These are phyloP conservation scores for Xenopus laevis DNA, from an alignment of 2,113 vertebrate species.

Conservation along the genomic window DNA sequence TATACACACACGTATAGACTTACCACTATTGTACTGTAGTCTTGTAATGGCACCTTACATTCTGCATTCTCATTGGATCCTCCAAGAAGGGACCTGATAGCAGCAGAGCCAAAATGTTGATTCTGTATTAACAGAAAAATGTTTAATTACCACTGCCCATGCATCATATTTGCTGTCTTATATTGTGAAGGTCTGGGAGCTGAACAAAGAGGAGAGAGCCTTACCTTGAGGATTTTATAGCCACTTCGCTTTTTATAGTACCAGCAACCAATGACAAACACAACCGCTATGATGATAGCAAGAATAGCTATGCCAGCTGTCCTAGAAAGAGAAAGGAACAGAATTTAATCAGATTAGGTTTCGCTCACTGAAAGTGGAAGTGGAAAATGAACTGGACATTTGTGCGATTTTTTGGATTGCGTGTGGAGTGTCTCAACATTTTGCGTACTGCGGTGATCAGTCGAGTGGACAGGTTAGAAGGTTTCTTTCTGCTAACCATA, in stretches of 20 bases:
- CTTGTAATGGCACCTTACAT: slow-evolving; percentile 70
- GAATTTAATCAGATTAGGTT: too few relatives aligned
- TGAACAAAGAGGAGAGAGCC: slow-evolving; percentile 20
- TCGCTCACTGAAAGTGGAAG: too few relatives aligned
- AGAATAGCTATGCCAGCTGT: slow-evolving; percentile 81
- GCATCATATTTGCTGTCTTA: too few relatives aligned
- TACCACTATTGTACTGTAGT: slow-evolving; percentile 74
- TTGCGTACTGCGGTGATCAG: too few relatives aligned
- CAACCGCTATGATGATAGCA: slow-evolving; percentile 74
- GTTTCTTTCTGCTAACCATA: too few relatives aligned
- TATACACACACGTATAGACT: slow-evolving; percentile 37
- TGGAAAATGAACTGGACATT: too few relatives aligned
- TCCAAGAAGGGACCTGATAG: slow-evolving; percentile 19
- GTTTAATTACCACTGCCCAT: too few relatives aligned
- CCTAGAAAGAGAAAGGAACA: slow-evolving; percentile 62
- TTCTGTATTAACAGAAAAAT: not conserved
- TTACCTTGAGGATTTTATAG: slow-evolving; percentile 81
- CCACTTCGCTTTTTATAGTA: slow-evolving; percentile 82
- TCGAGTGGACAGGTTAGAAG: too few relatives aligned
- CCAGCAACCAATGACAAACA: slow-evolving; percentile 86
- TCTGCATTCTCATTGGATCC: slow-evolving; percentile 60
- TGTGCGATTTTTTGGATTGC: too few relatives aligned
- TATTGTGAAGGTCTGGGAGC: too few relatives aligned
- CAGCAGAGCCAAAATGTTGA: slow-evolving; percentile 42
- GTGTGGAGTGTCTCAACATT: too few relatives aligned